These are phyloP conservation scores for Melinaea menophilus DNA, from an alignment of 2,888 invertebrate genomes.

Conservation along the genomic window DNA sequence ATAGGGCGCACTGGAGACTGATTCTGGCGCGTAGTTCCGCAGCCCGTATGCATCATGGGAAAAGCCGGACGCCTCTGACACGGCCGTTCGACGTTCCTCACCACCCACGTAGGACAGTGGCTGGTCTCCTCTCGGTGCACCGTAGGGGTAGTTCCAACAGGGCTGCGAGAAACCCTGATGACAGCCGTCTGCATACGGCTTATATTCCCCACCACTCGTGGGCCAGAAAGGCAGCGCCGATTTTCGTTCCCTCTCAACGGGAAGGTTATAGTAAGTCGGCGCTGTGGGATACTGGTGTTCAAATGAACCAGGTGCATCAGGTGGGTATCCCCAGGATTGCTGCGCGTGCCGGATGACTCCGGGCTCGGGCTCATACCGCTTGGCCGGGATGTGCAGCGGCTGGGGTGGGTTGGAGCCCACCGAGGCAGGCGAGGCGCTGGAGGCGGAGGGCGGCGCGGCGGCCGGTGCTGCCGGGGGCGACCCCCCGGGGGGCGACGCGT, in stretches of 20 bases:
- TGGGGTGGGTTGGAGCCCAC: constrained; percentile 84
- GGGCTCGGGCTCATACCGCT: constrained; percentile 82
- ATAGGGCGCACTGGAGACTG: constrained; percentile 85
- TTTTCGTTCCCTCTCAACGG: constrained; percentile 80
- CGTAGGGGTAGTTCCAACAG: constrained; percentile 85
- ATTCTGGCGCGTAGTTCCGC: constrained; percentile 85
- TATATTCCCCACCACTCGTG: constrained; percentile 79
- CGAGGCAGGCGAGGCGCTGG: constrained; percentile 77
- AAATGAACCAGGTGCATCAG: constrained; percentile 80
- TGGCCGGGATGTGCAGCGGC: constrained; percentile 93
- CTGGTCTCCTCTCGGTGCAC: constrained; percentile 80
- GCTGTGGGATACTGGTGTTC: constrained; percentile 83
- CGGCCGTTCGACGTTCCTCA: constrained; percentile 83
- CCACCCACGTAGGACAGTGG: constrained; percentile 84
- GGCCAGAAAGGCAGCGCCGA: constrained; percentile 85
- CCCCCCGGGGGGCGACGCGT: constrained; percentile 77
- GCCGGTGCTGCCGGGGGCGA: constrained; percentile 84
- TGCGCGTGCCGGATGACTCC: constrained; percentile 88
- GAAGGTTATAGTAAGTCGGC: constrained; percentile 86
- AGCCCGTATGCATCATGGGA: constrained; percentile 86
- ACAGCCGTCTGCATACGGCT: constrained; percentile 79
- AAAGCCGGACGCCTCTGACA: constrained; percentile 80
- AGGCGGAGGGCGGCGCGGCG: constrained; percentile 79
- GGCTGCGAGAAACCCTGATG: constrained; percentile 85
- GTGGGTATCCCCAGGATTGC: constrained; percentile 86